Percentiles rank a stretch among this genome's conserved stretches.
Evolutionary conservation across 2,888 invertebrate species (phyloP).

Genomic region (Nephrotoma guestfalica): DNA sequence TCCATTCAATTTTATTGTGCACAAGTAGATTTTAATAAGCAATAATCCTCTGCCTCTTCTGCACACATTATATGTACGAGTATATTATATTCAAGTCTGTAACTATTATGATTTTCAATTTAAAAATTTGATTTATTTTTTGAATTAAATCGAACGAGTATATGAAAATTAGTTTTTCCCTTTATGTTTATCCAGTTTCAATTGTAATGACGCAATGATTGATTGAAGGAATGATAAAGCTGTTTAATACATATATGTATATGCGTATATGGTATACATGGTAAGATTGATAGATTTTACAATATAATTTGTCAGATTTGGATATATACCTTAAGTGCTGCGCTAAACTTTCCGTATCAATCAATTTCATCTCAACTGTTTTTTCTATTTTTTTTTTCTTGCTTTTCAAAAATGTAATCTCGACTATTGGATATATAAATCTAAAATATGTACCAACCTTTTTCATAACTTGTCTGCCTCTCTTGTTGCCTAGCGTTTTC

Average conservation of each 20-base stretch:
- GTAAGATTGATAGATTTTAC: background rate
- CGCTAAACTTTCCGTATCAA: background rate
- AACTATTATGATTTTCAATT: background rate
- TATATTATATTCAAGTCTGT: background rate
- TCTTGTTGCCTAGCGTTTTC: constrained; percentile 95
- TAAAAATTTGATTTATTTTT: constrained; percentile 2
- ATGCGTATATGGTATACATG: background rate
- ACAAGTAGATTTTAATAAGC: background rate
- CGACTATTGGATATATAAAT: background rate
- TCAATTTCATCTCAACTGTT: constrained; percentile 1
- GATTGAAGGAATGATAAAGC: constrained; percentile 2
- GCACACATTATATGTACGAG: background rate
- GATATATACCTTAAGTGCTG: background rate
- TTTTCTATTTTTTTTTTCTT: background rate
- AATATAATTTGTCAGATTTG: background rate
- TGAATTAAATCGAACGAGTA: background rate
- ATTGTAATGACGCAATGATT: constrained; percentile 2
- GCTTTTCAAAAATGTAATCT: background rate
- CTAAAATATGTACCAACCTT: constrained; percentile 50
- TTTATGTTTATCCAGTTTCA: background rate
- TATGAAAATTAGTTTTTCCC: background rate
- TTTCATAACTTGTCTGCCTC: constrained; percentile 89
- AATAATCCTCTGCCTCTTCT: background rate
- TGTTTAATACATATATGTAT: background rate
- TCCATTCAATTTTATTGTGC: background rate